phyloP scores from a whole-genome alignment of 2,113 vertebrate genomes.

The Tetraodon nigroviridis region DNA sequence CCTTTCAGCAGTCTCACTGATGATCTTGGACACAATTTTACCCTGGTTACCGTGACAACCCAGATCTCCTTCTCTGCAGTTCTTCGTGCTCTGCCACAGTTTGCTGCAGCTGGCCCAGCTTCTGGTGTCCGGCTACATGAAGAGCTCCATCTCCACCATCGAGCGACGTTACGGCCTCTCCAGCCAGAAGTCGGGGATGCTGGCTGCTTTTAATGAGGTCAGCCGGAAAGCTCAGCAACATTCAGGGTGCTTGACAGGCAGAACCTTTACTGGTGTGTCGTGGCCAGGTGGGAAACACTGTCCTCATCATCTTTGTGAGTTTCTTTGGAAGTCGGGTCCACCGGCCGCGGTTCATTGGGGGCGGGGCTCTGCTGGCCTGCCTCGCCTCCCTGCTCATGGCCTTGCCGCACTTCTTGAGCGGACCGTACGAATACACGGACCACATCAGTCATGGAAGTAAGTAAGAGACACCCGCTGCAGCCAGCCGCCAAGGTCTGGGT shows the following conservation, averaged over 20 bases:
- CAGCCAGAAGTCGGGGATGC: constrained; percentile 86
- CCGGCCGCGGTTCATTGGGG: constrained; percentile 84
- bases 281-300: constrained; percentile 85
- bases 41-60: too few relatives aligned
- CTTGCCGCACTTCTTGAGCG: constrained; percentile 84
- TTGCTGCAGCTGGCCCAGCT: constrained; percentile 87
- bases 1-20: not conserved
- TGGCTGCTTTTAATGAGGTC: constrained; percentile 91
- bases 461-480: too few relatives aligned
- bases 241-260: not conserved
- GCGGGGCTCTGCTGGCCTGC: constrained; percentile 82
- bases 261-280: not conserved
- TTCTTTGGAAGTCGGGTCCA: constrained; percentile 90
- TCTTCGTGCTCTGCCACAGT: constrained; percentile 90
- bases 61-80: constrained; percentile 62
- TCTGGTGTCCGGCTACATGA: constrained; percentile 88
- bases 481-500: too few relatives aligned
- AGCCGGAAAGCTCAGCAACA: not conserved
- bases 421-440: constrained; percentile 72
- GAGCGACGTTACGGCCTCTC: constrained; percentile 90
- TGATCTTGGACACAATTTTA: not conserved
- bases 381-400: constrained; percentile 82
- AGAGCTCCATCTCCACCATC: constrained; percentile 92
- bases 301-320: constrained; percentile 90
- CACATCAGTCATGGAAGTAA: constrained; percentile 72